Evolutionary conservation across 2,113 vertebrate species (phyloP).

Genomic region (Dryoscopus gambensis): DNA sequence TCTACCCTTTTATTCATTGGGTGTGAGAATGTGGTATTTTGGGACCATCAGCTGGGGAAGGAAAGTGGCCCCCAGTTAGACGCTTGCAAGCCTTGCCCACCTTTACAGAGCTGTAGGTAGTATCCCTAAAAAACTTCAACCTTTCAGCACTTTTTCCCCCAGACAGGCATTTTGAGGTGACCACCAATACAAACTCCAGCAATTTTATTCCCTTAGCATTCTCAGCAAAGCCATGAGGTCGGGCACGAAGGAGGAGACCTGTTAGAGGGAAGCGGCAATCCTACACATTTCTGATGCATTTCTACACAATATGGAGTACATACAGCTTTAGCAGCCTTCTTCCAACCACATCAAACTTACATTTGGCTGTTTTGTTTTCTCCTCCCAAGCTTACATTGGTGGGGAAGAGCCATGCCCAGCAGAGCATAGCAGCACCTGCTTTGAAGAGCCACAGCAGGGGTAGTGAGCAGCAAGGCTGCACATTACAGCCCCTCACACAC

Average conservation of each 20-base stretch:
- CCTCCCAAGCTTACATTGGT: background rate
- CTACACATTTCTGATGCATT: background rate
- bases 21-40: constrained; percentile 15
- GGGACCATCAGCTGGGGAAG: background rate
- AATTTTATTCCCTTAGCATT: background rate
- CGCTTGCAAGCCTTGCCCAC: background rate
- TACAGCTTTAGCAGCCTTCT: background rate
- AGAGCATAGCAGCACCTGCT: background rate
- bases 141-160: background rate
- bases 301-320: background rate
- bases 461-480: fast-evolving
- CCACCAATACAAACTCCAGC: background rate
- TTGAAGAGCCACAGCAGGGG: fast-evolving
- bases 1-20: background rate
- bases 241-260: background rate
- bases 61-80: background rate
- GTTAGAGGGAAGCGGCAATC: background rate
- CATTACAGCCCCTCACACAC: fast-evolving
- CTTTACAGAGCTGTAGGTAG: background rate
- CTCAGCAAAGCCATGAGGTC: background rate
- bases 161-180: background rate
- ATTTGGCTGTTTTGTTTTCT: background rate
- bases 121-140: background rate
- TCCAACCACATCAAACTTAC: background rate
- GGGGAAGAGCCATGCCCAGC: background rate